Percentiles rank a stretch among this genome's conserved stretches.
Conservation (phyloP, 2,797 vertebrate species). For the Eidolon dupreanum region DNA sequence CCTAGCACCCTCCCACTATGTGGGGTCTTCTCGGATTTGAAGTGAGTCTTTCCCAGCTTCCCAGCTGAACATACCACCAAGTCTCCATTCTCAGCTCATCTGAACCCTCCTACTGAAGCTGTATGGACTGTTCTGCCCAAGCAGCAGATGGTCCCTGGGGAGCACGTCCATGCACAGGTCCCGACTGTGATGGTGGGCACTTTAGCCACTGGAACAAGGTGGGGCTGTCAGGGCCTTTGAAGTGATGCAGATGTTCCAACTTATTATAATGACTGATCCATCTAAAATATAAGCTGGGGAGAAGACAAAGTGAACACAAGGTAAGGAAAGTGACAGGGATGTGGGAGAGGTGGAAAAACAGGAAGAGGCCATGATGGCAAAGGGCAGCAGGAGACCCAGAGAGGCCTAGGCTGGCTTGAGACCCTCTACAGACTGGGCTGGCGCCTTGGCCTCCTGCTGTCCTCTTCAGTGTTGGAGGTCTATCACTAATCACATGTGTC, state of each 20-base stretch:
- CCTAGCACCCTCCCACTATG: too few species aligned
- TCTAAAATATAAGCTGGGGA: background rate
- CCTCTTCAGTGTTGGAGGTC: background rate
- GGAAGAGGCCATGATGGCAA: background rate
- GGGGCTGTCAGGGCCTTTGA: background rate
- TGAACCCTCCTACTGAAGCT: accelerated
- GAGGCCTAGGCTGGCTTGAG: background rate
- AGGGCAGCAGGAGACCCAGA: background rate
- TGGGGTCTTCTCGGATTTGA: background rate
- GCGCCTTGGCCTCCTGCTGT: background rate
- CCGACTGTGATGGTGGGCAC: background rate
- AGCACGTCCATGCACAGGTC: accelerated
- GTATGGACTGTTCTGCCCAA: background rate
- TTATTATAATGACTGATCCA: background rate
- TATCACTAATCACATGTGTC: background rate
- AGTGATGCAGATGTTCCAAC: background rate
- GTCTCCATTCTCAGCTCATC: background rate
- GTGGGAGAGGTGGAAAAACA: background rate
- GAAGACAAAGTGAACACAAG: background rate
- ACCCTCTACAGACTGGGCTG: background rate
- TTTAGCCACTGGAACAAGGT: background rate
- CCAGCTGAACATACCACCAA: background rate
- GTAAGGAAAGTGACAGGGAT: accelerated
- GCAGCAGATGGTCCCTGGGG: accelerated
- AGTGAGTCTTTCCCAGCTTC: background rate